A percentile compares a stretch with the other conserved stretches of the same genome.
Conservation (phyloP, 2,888 invertebrate species). For the Elaeidobius kamerunicus region DNA sequence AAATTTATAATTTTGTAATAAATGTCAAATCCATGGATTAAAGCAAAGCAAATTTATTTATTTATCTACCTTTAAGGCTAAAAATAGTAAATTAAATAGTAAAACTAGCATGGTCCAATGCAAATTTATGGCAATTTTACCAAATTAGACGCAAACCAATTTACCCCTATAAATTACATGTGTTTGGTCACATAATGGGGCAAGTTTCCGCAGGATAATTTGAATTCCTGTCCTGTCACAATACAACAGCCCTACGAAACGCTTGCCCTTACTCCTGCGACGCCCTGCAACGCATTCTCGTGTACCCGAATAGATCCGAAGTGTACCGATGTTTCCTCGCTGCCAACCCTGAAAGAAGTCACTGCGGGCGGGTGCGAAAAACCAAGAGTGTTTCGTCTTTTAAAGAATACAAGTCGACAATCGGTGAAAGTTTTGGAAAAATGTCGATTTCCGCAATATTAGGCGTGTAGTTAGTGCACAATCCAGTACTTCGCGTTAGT, state of each 20-base stretch:
- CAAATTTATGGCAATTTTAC: background rate
- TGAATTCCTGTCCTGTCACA: slow-evolving; percentile 20
- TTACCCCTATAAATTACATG: background rate
- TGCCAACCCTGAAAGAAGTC: slow-evolving; percentile 28
- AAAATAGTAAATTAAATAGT: background rate
- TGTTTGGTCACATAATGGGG: background rate
- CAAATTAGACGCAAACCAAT: background rate
- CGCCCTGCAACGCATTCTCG: slow-evolving; percentile 29
- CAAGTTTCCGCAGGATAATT: slow-evolving; percentile 6
- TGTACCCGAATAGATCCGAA: slow-evolving; percentile 18
- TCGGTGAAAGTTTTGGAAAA: slow-evolving; percentile 11
- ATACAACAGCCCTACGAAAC: slow-evolving; percentile 19
- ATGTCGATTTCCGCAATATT: slow-evolving; percentile 12
- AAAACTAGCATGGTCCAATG: background rate
- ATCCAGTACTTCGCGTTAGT: slow-evolving; percentile 7
- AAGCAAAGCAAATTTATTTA: too few relatives aligned
- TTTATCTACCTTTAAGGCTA: too few relatives aligned
- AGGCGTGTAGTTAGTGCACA: slow-evolving; percentile 1
- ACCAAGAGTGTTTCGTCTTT: slow-evolving; percentile 22
- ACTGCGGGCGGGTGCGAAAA: slow-evolving; percentile 30
- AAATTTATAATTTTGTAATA: too few relatives aligned
- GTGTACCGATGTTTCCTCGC: slow-evolving; percentile 16
- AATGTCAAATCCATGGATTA: too few relatives aligned
- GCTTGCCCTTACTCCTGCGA: slow-evolving; percentile 28
- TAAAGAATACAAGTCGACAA: slow-evolving; percentile 16